Evolutionary conservation across 1,140 invertebrate genomes (phyloP), one percentile per base, ranked within the genome.

Genomic region (Dendrolimus kikuchii): DNA sequence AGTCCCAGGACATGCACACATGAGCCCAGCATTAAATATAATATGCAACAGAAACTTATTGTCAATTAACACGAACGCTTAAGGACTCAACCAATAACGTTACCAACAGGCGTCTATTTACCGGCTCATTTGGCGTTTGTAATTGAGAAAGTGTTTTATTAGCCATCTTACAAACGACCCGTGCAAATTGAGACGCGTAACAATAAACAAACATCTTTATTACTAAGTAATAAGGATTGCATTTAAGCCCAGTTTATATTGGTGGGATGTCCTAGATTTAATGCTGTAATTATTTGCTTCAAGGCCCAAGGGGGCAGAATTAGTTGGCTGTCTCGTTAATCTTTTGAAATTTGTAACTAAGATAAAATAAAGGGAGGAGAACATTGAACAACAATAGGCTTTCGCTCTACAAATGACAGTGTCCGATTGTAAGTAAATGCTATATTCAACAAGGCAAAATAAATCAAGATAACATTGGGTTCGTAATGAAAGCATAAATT

Each of bases 221-320:
- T 23, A 23, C 23, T 23, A 23, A 23, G 23, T 23, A 23, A 23
- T 23, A 23, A 23, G 23, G 23, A 23, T 23, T 23, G 23, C 23
- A 23, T 23, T 23, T 23, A n/a, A 45, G 6, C 6, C 43, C n/a
- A 45, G 23, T 45, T 45, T 45, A 45, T 45, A n/a, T 45, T 45
- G 43, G 43, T 9, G n/a, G 4, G n/a, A 10, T 7, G 46, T 48
- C 7, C 44, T 46, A 54, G 47, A 59, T 51, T 54, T 64, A 61
- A 61, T 64, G 42, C 49, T 46, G 52, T 50, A 57, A 61, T 67
- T 37, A 54, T 57, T 67, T 56, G 57, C 55, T 40, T 58, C 44
- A 41, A 47, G 38, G 49, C 8, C 55, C 44, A 9, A 40, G 40
- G 46, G 45, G 43, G 38, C 49, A 36, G 44, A 59, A 64, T 64